These are phyloP conservation scores for Iphiclides podalirius DNA, from an alignment of 2,888 invertebrate genomes.

Conservation along the genomic window DNA sequence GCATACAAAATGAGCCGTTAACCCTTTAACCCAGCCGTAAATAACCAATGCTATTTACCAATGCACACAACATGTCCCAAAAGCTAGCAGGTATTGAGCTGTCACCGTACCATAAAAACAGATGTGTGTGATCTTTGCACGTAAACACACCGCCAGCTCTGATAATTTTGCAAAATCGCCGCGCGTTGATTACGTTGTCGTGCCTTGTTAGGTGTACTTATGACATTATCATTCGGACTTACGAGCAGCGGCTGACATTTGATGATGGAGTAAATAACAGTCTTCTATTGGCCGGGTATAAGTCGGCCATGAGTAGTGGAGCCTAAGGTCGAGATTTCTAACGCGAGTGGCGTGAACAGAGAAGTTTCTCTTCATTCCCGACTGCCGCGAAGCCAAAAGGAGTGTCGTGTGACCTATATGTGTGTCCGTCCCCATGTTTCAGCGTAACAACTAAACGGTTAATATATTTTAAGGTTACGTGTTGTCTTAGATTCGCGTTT, in stretches of 20 bases:
- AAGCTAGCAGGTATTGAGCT: neutral
- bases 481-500: too few species aligned
- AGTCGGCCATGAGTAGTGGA: neutral
- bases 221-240: conserved; percentile 18
- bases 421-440: too few species aligned
- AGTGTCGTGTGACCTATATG: too few species aligned
- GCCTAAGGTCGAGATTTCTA: neutral
- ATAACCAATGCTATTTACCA: too few species aligned
- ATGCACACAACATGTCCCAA: too few species aligned
- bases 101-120: neutral
- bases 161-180: conserved; percentile 18
- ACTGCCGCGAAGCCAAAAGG: too few species aligned
- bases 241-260: conserved; percentile 16
- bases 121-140: neutral
- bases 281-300: neutral
- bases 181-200: conserved; percentile 19
- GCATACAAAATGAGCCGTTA: too few species aligned
- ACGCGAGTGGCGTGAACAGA: too few species aligned
- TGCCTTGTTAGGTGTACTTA: conserved; percentile 18
- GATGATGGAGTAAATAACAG: conserved; percentile 8
- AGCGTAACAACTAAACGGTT: too few species aligned
- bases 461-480: too few species aligned
- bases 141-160: neutral
- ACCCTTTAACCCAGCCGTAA: too few species aligned
- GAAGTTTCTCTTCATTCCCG: too few species aligned